A percentile compares a stretch with the other conserved stretches of the same genome.
Conservation (phyloP, 1,140 invertebrate genomes). For the Tetramorium parvispinum region DNA sequence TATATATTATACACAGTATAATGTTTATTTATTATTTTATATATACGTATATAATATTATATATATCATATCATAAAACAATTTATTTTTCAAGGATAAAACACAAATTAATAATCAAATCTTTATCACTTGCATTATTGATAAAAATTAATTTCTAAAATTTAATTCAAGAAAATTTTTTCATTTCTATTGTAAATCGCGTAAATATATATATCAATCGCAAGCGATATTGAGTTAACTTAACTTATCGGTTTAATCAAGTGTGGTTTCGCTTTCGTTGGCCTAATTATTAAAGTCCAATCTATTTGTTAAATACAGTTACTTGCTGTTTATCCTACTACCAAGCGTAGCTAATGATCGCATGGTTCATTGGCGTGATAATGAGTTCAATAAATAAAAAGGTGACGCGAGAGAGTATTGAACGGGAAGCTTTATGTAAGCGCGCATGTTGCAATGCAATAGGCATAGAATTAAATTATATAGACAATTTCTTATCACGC, state of each 20-base stretch:
- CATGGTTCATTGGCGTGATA: slow-evolving; percentile 67
- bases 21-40: slow-evolving; percentile 3
- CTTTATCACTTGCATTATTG: not conserved
- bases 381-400: slow-evolving; percentile 61
- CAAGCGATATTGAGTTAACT: slow-evolving; percentile 13
- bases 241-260: slow-evolving; percentile 20
- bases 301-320: slow-evolving; percentile 77
- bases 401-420: not conserved
- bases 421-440: slow-evolving; percentile 42
- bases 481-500: not conserved
- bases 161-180: not conserved
- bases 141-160: not conserved
- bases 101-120: not conserved
- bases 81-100: not conserved
- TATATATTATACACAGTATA: not conserved
- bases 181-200: not conserved
- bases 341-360: slow-evolving; percentile 61
- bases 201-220: slow-evolving; percentile 13
- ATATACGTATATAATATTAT: not conserved
- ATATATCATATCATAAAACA: not conserved
- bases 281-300: slow-evolving; percentile 76
- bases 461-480: slow-evolving; percentile 20
- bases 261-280: slow-evolving; percentile 62
- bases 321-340: slow-evolving; percentile 70
- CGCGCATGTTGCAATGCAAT: slow-evolving; percentile 19